These are phyloP conservation scores for Drosophila hamatofila DNA, from an alignment of 2,888 invertebrate species.

Conservation along the genomic window DNA sequence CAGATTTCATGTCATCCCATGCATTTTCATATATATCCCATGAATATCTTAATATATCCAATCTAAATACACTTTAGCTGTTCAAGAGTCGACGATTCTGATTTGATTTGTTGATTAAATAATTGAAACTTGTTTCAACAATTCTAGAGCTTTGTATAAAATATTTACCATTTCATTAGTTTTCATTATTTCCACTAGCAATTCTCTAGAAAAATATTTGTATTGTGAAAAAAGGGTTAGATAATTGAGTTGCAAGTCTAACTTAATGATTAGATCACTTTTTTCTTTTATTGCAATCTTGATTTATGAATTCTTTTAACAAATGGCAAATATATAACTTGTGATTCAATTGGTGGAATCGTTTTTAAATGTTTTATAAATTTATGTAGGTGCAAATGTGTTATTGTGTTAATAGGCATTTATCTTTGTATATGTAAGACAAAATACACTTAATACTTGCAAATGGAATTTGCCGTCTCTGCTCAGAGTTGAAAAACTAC, in stretches of 20 bases:
- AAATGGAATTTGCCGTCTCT: conserved; percentile 15
- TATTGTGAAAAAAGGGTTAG: not conserved
- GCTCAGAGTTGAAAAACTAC: conserved; percentile 49
- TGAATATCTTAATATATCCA: no score
- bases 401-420: conserved; percentile 1
- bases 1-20: no score
- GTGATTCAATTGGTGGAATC: not conserved
- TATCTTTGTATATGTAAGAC: not conserved
- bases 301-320: not conserved
- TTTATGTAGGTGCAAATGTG: not conserved
- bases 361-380: not conserved
- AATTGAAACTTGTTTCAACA: not conserved
- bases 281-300: not conserved
- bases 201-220: not conserved
- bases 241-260: not conserved
- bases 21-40: not conserved
- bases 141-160: not conserved
- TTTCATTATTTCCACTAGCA: not conserved
- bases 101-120: not conserved
- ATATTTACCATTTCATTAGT: not conserved
- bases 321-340: not conserved
- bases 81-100: not conserved
- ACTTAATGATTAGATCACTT: not conserved
- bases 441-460: conserved; percentile 9
- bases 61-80: not conserved